A percentile compares a stretch with the other conserved stretches of the same genome.
These are phyloP conservation scores for Tenthredo mesomela DNA, from an alignment of 2,888 invertebrate species.

Conservation along the genomic window DNA sequence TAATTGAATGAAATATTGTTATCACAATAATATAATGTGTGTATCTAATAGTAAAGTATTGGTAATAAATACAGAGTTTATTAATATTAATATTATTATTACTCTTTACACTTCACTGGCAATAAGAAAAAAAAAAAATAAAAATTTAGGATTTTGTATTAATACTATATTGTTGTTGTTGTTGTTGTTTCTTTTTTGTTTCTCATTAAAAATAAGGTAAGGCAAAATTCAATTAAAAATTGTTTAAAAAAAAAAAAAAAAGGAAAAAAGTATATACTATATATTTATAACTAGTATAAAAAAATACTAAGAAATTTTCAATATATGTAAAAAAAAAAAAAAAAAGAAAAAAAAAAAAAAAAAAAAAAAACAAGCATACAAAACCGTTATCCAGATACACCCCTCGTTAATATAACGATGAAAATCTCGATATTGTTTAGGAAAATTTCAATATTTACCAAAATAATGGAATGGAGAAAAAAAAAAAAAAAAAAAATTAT, in stretches of 20 bases:
- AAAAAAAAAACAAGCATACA: constrained; percentile 2
- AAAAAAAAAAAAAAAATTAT: background rate
- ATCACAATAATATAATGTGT: constrained; percentile 60
- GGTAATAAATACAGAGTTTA: constrained; percentile 65
- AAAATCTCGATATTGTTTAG: constrained; percentile 63
- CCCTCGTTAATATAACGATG: constrained; percentile 68
- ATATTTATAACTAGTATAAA: constrained; percentile 61
- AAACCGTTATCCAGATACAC: constrained; percentile 58
- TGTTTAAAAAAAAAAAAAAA: constrained; percentile 47
- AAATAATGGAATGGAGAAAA: constrained; percentile 35
- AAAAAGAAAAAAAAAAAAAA: background rate
- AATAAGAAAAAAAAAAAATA: constrained; percentile 63
- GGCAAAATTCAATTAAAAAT: constrained; percentile 51
- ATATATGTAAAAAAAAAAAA: constrained; percentile 54
- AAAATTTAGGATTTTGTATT: constrained; percentile 59
- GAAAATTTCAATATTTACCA: constrained; percentile 56
- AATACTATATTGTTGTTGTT: background rate
- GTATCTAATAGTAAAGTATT: constrained; percentile 60
- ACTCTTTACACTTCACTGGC: constrained; percentile 63
- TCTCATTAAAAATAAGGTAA: constrained; percentile 6
- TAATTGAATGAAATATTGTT: constrained; percentile 54
- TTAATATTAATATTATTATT: constrained; percentile 59
- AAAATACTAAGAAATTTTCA: constrained; percentile 70
- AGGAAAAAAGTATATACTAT: background rate
- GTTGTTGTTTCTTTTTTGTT: background rate